A percentile compares a stretch with the other conserved stretches of the same genome.
phyloP scores from a whole-genome alignment of 2,888 invertebrate genomes.

The Bimastos eiseni region DNA sequence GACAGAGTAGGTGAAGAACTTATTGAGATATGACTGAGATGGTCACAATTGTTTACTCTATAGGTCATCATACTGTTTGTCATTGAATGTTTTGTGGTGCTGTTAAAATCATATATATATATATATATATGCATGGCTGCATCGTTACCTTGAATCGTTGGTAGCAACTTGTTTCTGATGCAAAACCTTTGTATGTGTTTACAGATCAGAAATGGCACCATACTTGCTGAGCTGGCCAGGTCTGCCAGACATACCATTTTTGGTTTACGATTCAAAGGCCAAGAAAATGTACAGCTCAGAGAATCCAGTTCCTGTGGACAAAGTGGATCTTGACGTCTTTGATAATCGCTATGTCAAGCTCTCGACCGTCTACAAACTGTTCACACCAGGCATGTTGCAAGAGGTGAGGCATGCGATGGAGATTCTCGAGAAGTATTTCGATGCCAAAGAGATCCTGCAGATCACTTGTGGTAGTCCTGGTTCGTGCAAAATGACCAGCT shows the following conservation, averaged over 20 bases:
- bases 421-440: conserved; percentile 31
- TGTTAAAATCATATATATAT: background rate
- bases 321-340: conserved; percentile 32
- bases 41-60: too few relatives aligned
- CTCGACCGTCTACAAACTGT: conserved; percentile 34
- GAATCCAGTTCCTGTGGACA: conserved; percentile 32
- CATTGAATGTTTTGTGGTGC: background rate
- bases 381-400: conserved; percentile 30
- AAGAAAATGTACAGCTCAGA: conserved; percentile 34
- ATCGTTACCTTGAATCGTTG: background rate
- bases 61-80: too few relatives aligned
- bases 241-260: conserved; percentile 36
- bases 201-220: conserved; percentile 29
- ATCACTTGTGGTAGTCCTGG: conserved; percentile 7
- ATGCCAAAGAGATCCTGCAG: conserved; percentile 19
- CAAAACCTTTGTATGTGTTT: background rate
- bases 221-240: conserved; percentile 43
- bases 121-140: background rate
- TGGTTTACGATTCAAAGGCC: conserved; percentile 34
- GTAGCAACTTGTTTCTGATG: background rate
- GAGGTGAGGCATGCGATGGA: conserved; percentile 34
- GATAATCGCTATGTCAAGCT: conserved; percentile 40
- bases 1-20: too few relatives aligned
- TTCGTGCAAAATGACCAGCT: conserved; percentile 19
- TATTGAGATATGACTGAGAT: too few relatives aligned